Base-by-base conservation (phyloP, 2,797 vertebrate species). In the Dicrostonyx torquatus region DNA sequence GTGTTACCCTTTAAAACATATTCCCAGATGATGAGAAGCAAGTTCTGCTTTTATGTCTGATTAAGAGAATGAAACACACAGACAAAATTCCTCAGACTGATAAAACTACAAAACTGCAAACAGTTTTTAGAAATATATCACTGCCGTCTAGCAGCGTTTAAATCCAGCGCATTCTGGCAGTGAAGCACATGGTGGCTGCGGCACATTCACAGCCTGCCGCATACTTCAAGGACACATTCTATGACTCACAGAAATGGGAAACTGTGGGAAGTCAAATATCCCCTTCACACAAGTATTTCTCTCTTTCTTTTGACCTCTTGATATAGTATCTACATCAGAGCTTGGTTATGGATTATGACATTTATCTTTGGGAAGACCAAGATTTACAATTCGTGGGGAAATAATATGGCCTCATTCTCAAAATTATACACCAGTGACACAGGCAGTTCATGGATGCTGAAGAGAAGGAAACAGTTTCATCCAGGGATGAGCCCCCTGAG, bases 31-130 rank as follows among this genome's bases (percentile, higher is more conserved):
- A 93, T 94, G 82, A 97, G 53, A 89, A 86, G 75, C 24, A 80
- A 92, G 72, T 43, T 95, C 53, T 96, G 4, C 88, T 73, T 95
- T 93, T 92, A 78, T n/a, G 75, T 90, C 83, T 95, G 94, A 96
- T 96, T 95, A 91, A 93, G 80, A 86, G 73, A 96, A 92, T 86
- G 43, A 93, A 94, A 50, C 84, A 80, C 79, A 93, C 91, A 97
- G 96, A 94, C 93, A 96, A 96, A 97, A 87, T 31, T 72, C 75
- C 96, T 89, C 58, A 94, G 66, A 86, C 17, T 94, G 79, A 96
- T 90, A 91, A 94, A 96, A 91, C 73, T 92, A 82, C 40, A 92
- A 94, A 92, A 89, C 24, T 70, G 22, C 84, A 93, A 96, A 87
- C 53, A 87, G 77, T 66, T 94, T 96, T 90, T 0, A 12, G 77